Evolutionary conservation across 2,113 vertebrate genomes (phyloP).

Genomic region (Aptenodytes patagonicus): DNA sequence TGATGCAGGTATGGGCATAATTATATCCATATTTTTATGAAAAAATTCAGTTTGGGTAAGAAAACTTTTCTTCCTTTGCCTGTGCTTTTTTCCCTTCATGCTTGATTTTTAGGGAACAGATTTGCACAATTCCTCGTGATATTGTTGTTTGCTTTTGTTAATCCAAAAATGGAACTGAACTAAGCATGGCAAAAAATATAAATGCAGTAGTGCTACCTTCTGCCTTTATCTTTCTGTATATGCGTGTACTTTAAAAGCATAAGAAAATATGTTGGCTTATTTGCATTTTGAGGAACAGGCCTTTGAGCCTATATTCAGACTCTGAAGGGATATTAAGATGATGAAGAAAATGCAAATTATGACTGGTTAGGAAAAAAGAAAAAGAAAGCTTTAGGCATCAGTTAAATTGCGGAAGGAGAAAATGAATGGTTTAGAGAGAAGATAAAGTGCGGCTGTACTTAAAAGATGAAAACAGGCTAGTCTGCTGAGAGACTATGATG

Average conservation of each 20-base stretch:
- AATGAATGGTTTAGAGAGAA: background rate
- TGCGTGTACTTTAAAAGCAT: background rate
- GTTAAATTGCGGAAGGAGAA: background rate
- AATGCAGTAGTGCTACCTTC: background rate
- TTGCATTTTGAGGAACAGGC: background rate
- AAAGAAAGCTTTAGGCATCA: background rate
- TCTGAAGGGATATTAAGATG: background rate
- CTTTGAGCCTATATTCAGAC: background rate
- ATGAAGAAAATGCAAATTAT: background rate
- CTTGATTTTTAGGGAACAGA: background rate
- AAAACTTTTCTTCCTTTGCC: background rate
- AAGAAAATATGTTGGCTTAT: background rate
- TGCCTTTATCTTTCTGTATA: background rate
- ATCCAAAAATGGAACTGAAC: background rate
- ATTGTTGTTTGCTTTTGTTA: background rate
- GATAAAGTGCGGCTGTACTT: background rate
- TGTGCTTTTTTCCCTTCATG: background rate
- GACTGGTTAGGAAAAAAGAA: background rate
- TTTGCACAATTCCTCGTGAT: background rate
- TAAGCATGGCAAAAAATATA: background rate
- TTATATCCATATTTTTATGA: background rate
- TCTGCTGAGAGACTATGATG: background rate
- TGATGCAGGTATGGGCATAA: conserved; percentile 84
- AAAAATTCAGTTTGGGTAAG: background rate
- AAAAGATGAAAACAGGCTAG: background rate